These are phyloP conservation scores for Lasius platythorax DNA, from an alignment of 2,888 invertebrate genomes.

Conservation along the genomic window DNA sequence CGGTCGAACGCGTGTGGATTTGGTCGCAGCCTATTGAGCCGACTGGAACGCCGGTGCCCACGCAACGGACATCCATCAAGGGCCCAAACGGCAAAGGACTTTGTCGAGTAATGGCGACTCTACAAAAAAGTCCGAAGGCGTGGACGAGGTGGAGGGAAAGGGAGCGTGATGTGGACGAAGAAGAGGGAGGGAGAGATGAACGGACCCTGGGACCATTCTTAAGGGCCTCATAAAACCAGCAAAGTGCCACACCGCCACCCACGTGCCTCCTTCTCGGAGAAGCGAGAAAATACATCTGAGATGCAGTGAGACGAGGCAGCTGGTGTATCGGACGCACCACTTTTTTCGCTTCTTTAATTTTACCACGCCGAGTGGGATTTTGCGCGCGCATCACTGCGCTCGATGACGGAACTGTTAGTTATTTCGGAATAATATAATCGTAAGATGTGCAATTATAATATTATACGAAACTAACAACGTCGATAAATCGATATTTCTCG, in stretches of 20 bases:
- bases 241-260: slow-evolving; percentile 84
- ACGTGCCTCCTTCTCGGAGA: slow-evolving; percentile 81
- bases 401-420: slow-evolving; percentile 18
- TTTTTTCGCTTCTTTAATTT: slow-evolving; percentile 68
- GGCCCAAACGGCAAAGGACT: slow-evolving; percentile 81
- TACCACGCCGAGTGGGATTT: slow-evolving; percentile 25
- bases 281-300: slow-evolving; percentile 77
- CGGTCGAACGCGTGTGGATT: slow-evolving; percentile 70
- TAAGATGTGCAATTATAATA: neutral
- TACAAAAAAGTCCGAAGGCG: slow-evolving; percentile 76
- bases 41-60: slow-evolving; percentile 79
- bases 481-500: neutral
- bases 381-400: slow-evolving; percentile 7
- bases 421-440: neutral
- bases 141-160: slow-evolving; percentile 65
- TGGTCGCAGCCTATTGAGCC: slow-evolving; percentile 78
- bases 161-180: slow-evolving; percentile 50
- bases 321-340: slow-evolving; percentile 75
- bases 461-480: neutral
- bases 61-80: slow-evolving; percentile 84
- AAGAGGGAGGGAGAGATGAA: slow-evolving; percentile 59
- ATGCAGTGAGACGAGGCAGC: slow-evolving; percentile 76
- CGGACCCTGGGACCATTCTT: slow-evolving; percentile 77
- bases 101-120: slow-evolving; percentile 83
- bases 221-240: slow-evolving; percentile 83